These are phyloP conservation scores for Trematomus loennbergii DNA, from an alignment of 2,113 vertebrate genomes.

Conservation along the genomic window DNA sequence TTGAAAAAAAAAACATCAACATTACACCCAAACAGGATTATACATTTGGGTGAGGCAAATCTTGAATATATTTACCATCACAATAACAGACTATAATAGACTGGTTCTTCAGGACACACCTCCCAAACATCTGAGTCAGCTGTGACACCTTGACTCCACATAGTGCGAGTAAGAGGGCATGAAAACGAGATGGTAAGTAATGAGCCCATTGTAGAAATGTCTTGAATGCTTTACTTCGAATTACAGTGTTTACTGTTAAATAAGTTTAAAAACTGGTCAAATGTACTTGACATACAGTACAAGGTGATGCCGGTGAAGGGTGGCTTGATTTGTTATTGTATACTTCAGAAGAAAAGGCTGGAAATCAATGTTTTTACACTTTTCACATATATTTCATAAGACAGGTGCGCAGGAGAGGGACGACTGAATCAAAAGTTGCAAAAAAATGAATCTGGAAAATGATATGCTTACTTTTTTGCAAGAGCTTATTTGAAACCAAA, in stretches of 20 bases:
- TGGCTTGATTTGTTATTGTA: neutral
- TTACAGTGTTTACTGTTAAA: neutral
- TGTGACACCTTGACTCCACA: neutral
- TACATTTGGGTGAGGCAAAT: neutral
- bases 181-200: neutral
- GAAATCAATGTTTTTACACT: neutral
- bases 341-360: neutral
- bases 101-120: neutral
- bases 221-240: too few species aligned
- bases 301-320: neutral
- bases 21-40: neutral
- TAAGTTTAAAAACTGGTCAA: neutral
- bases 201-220: neutral
- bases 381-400: too few species aligned
- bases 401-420: too few species aligned
- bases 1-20: neutral
- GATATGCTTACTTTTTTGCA: too few species aligned
- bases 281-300: neutral
- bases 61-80: neutral
- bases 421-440: too few species aligned
- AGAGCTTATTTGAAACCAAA: too few species aligned
- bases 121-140: neutral
- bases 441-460: too few species aligned
- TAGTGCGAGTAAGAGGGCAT: neutral
- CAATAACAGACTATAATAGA: neutral